Base-by-base conservation (phyloP, 2,888 invertebrate genomes). In the Trachelus iudaicus region DNA sequence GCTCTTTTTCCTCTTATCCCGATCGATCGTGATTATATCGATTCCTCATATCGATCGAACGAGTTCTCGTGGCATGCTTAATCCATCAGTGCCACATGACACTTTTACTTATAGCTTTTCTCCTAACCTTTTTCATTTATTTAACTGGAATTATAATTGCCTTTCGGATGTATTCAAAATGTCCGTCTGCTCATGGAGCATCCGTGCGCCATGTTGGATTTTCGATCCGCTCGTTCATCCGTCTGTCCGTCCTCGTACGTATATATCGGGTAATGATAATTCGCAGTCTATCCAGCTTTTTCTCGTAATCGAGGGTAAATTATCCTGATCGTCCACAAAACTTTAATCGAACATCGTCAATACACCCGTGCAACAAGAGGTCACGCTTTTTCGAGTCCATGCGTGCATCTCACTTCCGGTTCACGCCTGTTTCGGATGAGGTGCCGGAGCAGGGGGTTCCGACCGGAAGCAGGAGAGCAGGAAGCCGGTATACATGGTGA, bases 401-500 rank as follows among this genome's bases (percentile, higher is more conserved):
- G 75, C 31, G 80, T 78, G 81, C 77, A 56, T n/a, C 73, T 76
- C 74, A 74, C 40, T 78, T 68, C 23, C 40, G 69, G 33, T 80
- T 94, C 94, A 94, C 93, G 94, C 93, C 89, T 95, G 95, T 88
- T 95, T 95, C 6, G 94, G 94, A 91, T 95, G 95, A 78, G 92
- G 92, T 82, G 93, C 92, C 15, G 92, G 87, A 1, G 94, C 93
- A 71, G 95, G 93, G 33, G 95, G 94, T 81, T 95, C 93, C 76
- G 95, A 94, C 88, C 96, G 96, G 92, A 98, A 97, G 91, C 97
- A 98, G 91, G 98, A 97, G 85, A 98, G 92, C 81, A 98, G 93
- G 92, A 98, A 98, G 78, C 97, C 96, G 30, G 98, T 98, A 92
- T 98, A 98, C 92, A 97, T 94, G 69, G 97, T 93, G 90, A 98